phyloP scores from a whole-genome alignment of 2,888 invertebrate genomes.

The Chalcosyrphus nemorum region DNA sequence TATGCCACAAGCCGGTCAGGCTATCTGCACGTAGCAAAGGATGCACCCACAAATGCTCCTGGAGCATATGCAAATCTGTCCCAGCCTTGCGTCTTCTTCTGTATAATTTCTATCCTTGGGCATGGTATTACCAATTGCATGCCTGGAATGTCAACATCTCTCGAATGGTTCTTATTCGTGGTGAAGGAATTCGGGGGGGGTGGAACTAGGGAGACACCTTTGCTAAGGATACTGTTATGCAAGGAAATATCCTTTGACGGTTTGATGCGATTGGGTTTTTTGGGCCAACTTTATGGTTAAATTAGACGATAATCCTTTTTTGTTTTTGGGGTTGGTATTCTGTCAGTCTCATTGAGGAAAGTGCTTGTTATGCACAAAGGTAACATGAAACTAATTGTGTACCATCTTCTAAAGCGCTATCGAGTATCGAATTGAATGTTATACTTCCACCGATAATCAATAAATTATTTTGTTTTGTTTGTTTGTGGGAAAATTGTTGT shows the following conservation, averaged over 20 bases:
- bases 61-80: conserved; percentile 38
- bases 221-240: background rate
- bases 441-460: background rate
- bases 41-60: background rate
- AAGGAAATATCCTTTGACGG: background rate
- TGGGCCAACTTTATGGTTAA: background rate
- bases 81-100: background rate
- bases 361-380: conserved; percentile 16
- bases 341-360: no score
- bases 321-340: background rate
- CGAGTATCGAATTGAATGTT: conserved; percentile 1
- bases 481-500: background rate
- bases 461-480: background rate
- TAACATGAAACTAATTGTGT: conserved; percentile 22
- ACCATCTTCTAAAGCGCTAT: background rate
- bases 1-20: conserved; percentile 9
- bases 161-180: conserved; percentile 5
- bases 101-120: conserved; percentile 15
- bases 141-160: conserved; percentile 30
- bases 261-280: background rate
- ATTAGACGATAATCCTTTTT: background rate
- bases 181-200: background rate
- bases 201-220: background rate
- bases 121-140: conserved; percentile 24
- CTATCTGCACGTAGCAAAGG: conserved; percentile 4